Conservation (phyloP, 2,888 invertebrate genomes). For the Meganola albula region DNA sequence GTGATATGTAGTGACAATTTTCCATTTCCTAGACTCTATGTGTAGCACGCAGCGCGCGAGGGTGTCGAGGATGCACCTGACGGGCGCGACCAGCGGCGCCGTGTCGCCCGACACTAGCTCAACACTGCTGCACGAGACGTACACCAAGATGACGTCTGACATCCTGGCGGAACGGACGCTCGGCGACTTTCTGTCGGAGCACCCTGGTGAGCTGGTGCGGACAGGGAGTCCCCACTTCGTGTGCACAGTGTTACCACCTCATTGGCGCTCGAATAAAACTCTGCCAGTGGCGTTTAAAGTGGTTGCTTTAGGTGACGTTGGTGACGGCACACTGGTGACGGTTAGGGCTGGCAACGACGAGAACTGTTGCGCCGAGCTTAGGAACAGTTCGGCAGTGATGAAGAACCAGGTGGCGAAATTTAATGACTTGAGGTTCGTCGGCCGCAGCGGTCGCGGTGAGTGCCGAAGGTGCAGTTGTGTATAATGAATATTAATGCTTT, state of each 20-base stretch:
- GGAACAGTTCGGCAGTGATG: conserved; percentile 97
- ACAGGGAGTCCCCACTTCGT: conserved; percentile 97
- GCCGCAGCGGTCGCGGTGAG: conserved; percentile 98
- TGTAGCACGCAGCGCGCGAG: conserved; percentile 73
- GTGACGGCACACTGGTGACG: conserved; percentile 97
- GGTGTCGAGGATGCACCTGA: conserved; percentile 75
- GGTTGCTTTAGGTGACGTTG: conserved; percentile 94
- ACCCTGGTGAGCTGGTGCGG: conserved; percentile 93
- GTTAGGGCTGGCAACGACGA: conserved; percentile 99
- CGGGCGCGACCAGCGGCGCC: conserved; percentile 72
- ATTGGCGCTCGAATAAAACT: conserved; percentile 99
- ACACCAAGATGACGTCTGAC: conserved; percentile 93
- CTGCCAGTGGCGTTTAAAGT: conserved; percentile 98
- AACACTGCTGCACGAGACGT: conserved; percentile 86
- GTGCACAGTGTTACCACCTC: conserved; percentile 95
- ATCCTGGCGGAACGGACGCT: conserved; percentile 92
- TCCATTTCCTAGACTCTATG: conserved; percentile 54
- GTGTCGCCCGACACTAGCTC: conserved; percentile 85
- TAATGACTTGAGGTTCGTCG: conserved; percentile 98
- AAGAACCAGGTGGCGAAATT: conserved; percentile 99
- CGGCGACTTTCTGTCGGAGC: conserved; percentile 91
- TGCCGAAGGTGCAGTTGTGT: conserved; percentile 74
- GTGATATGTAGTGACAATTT: conserved; percentile 55
- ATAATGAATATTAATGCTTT: conserved; percentile 33
- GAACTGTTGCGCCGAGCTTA: conserved; percentile 96